Base-by-base conservation (phyloP, 2,797 vertebrate genomes). In the Vultur gryphus region DNA sequence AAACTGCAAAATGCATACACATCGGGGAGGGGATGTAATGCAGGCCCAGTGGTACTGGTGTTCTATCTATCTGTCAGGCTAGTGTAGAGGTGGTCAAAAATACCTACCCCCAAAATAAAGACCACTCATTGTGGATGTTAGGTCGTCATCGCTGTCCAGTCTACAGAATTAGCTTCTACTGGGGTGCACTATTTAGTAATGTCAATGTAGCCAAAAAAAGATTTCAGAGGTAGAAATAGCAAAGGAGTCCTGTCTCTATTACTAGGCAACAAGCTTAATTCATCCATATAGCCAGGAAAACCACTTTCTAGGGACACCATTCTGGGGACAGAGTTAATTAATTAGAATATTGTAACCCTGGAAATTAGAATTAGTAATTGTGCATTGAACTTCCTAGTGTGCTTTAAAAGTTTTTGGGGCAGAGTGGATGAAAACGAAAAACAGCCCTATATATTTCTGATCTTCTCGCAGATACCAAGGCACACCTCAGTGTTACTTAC, bases 401-500 rank as follows among this genome's bases (percentile, higher is more conserved):
- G 41, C 31, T 64, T 88, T 37, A 7, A n/a, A 86, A 77, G 20
- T 15, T 67, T 29, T 41, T 25, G 16, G 6, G 33, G 73, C 43
- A 93, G 25, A 2, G 1, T 51, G 39, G 21, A 55, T 62, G 52
- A 46, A 82, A 84, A 65, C 0, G 1, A 12, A 70, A 86, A 52
- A 4, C 46, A 33, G 14, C 1, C 0, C 13, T 75, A 0, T 17
- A 29, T 2, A 0, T 62, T 84, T 81, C 25, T 16, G 28, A 57
- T 84, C 31, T 12, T 51, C 23, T 88, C 13, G 44, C 8, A 55
- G 35, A 29, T n/a, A n/a, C 11, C 8, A 19, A 39, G 12, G 48
- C 18, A 29, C 18, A 61, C 7, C 16, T 89, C 12, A n/a, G 15
- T 18, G 17, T 52, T 65, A 11, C 11, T n/a, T 25, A 15, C 10